These are phyloP conservation scores for Phortica magna DNA, from an alignment of 2,888 invertebrate genomes.

Conservation along the genomic window DNA sequence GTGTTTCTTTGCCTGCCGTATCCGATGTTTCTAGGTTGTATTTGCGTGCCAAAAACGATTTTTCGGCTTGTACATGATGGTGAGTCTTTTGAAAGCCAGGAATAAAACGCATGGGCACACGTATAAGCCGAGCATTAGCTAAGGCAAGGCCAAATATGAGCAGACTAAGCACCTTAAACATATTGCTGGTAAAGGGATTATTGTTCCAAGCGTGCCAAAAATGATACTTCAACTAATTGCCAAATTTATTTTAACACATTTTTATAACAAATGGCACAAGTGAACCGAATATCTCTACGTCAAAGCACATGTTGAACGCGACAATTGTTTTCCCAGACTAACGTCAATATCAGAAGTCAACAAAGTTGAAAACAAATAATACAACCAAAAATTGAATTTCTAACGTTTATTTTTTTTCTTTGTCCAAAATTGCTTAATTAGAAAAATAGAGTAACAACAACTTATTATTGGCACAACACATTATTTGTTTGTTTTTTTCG, in stretches of 20 bases:
- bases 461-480: no score
- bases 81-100: slow-evolving; percentile 4
- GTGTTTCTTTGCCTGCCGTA: slow-evolving; percentile 24
- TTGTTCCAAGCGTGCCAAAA: slow-evolving; percentile 46
- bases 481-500: no score
- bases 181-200: not conserved
- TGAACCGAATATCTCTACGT: not conserved
- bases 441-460: no score
- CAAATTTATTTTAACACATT: not conserved
- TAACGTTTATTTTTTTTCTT: no score
- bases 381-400: not conserved
- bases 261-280: not conserved
- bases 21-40: not conserved
- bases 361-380: not conserved
- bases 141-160: not conserved
- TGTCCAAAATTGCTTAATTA: no score
- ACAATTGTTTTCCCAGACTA: not conserved
- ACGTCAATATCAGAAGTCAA: not conserved
- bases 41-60: not conserved
- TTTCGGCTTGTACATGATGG: not conserved
- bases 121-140: slow-evolving; percentile 30
- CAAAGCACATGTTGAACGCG: not conserved
- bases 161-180: slow-evolving; percentile 8
- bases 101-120: slow-evolving; percentile 41
- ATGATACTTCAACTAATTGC: slow-evolving; percentile 34